Evolutionary conservation across 2,113 vertebrate genomes (phyloP), one percentile per base, ranked within the genome.

Genomic region (Pao palembangensis): DNA sequence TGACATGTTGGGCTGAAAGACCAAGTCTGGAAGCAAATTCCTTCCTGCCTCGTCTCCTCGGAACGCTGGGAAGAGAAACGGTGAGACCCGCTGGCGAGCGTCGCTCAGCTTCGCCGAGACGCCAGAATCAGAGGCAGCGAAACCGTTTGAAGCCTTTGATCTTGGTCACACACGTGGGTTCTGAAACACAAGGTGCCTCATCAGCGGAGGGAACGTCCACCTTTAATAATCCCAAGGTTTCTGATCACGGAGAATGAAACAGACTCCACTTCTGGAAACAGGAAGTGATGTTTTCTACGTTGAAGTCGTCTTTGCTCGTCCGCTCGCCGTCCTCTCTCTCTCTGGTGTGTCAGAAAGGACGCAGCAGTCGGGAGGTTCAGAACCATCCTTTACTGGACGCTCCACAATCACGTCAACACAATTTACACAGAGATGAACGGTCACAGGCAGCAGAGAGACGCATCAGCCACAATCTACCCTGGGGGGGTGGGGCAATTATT

Each of bases 311-410:
- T 3, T 28, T 6, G 25, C 25, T 28, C 25, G 25, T 28, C 25
- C 41, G 12, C 6, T 47, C 15, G 13, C 17, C 17, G 41, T 16
- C 17, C 17, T 5, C 46, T n/a, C 46, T 47, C 16, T 5, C 15
- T n/a, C n/a, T 23, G 21, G 21, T 2, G 25, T 1, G n/a, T 3
- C 47, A 18, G 6, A 20, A 49, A 17, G 7, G 16, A 53, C 19
- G 69, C 68, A 18, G 14, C 71, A 19, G 28, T 34, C 59, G 25
- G 34, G 15, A 6, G 61, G 59, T 76, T 68, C 63, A 68, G 71
- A 80, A 84, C 63, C 78, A 67, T 67, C 62, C 62, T 90, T 90
- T 87, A 88, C 86, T 87, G 48, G 62, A 64, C 19, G 58, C 46
- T 46, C 54, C 62, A 67, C 75, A 58, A 41, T 67, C 67, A 49